A percentile compares a stretch with the other conserved stretches of the same genome.
These are phyloP conservation scores for Bellardia bayeri DNA, from an alignment of 2,888 invertebrate genomes.

Conservation along the genomic window DNA sequence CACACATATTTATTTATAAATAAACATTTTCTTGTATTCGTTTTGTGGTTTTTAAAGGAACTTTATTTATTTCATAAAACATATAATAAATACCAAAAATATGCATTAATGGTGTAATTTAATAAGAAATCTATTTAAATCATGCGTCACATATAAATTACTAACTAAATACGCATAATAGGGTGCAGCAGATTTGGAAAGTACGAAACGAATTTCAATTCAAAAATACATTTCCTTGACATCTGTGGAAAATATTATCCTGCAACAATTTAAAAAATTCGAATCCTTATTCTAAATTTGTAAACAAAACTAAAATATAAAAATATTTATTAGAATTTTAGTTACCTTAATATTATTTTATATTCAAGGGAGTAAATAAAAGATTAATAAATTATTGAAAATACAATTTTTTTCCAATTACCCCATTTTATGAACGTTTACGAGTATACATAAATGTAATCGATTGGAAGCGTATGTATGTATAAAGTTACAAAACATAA, in stretches of 20 bases:
- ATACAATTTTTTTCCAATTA: too few relatives aligned
- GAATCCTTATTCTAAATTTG: too few relatives aligned
- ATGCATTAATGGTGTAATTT: slow-evolving; percentile 11
- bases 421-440: neutral
- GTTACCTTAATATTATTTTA: too few relatives aligned
- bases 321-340: too few relatives aligned
- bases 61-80: neutral
- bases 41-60: slow-evolving; percentile 22
- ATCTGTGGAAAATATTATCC: too few relatives aligned
- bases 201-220: neutral
- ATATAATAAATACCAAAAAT: slow-evolving; percentile 30
- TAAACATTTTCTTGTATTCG: neutral
- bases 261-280: too few relatives aligned
- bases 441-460: neutral
- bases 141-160: slow-evolving; percentile 21
- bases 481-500: neutral
- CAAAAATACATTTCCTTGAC: too few relatives aligned
- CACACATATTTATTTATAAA: neutral
- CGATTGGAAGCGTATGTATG: slow-evolving; percentile 3
- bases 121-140: slow-evolving; percentile 43
- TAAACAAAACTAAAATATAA: too few relatives aligned
- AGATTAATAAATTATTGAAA: too few relatives aligned
- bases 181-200: neutral
- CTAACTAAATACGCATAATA: slow-evolving; percentile 12
- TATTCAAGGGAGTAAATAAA: too few relatives aligned